phyloP scores from a whole-genome alignment of 2,113 vertebrate species.

The Paracanthobrama guichenoti region DNA sequence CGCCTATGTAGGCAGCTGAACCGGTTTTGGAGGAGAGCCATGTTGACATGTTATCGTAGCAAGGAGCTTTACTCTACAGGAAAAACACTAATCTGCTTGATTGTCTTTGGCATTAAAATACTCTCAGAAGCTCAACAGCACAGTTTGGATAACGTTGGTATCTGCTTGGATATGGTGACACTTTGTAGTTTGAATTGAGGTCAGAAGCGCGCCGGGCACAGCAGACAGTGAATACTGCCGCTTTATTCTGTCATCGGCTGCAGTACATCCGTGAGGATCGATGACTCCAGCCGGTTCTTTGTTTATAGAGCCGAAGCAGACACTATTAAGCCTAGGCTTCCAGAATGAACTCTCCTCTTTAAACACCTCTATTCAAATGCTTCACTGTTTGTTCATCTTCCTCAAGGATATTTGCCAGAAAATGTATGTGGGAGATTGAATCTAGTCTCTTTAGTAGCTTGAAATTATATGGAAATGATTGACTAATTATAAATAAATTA shows the following conservation, averaged over 20 bases:
- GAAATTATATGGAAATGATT: no score
- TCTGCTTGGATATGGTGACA: neutral
- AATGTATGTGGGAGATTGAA: neutral
- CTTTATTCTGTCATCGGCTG: conserved; percentile 26
- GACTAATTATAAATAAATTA: no score
- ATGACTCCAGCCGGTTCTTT: conserved; percentile 16
- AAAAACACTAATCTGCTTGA: conserved; percentile 2
- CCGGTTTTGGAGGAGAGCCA: neutral
- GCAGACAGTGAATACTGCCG: neutral
- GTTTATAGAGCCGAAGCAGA: conserved; percentile 11
- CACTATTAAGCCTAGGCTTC: neutral
- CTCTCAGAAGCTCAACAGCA: conserved; percentile 4
- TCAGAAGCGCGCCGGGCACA: neutral
- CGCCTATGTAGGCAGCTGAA: no score
- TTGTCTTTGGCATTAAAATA: neutral
- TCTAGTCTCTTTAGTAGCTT: neutral
- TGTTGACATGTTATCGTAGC: neutral
- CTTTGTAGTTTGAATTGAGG: conserved; percentile 1
- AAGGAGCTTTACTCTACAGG: conserved; percentile 15
- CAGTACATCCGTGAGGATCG: conserved; percentile 24
- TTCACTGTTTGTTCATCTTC: neutral
- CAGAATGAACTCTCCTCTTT: neutral
- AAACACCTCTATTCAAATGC: neutral
- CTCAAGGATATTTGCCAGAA: neutral
- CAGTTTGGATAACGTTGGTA: conserved; percentile 1